A percentile compares a stretch with the other conserved stretches of the same genome.
Evolutionary conservation across 2,888 invertebrate genomes (phyloP).

Genomic region (Artemia sinica): DNA sequence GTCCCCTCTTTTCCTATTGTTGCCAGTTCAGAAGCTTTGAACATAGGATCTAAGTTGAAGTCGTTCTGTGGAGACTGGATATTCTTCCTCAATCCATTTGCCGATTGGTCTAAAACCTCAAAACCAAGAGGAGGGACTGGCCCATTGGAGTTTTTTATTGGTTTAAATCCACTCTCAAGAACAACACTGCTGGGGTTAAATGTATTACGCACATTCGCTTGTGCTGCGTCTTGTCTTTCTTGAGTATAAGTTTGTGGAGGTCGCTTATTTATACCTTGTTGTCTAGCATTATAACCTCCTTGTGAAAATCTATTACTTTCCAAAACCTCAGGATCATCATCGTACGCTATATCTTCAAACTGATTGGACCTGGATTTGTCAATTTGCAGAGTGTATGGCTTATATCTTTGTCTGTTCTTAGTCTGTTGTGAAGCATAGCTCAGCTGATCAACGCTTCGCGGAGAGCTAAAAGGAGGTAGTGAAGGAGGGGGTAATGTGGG

Average conservation of each 20-base stretch:
- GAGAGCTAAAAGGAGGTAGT: not conserved
- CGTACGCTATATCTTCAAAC: not conserved
- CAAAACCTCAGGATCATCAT: not conserved
- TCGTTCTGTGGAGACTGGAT: constrained; percentile 11
- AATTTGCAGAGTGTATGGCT: no score
- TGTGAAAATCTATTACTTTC: not conserved
- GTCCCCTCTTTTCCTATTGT: constrained; percentile 24
- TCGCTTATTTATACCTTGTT: not conserved
- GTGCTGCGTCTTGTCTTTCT: not conserved
- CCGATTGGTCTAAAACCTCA: constrained; percentile 17
- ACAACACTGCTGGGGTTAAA: constrained; percentile 63
- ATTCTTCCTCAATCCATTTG: constrained; percentile 2
- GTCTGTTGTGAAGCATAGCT: not conserved
- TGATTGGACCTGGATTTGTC: not conserved
- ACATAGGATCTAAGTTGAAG: not conserved
- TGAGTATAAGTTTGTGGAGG: not conserved
- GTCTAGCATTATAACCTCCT: not conserved
- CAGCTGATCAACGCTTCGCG: not conserved
- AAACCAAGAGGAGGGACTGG: constrained; percentile 22
- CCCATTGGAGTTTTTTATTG: constrained; percentile 35
- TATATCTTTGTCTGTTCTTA: not conserved
- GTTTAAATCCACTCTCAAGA: constrained; percentile 66
- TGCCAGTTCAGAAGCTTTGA: constrained; percentile 35
- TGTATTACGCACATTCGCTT: constrained; percentile 34
- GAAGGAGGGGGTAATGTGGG: not conserved